Conservation (phyloP, 2,113 vertebrate species). For the Coregonus clupeaformis region DNA sequence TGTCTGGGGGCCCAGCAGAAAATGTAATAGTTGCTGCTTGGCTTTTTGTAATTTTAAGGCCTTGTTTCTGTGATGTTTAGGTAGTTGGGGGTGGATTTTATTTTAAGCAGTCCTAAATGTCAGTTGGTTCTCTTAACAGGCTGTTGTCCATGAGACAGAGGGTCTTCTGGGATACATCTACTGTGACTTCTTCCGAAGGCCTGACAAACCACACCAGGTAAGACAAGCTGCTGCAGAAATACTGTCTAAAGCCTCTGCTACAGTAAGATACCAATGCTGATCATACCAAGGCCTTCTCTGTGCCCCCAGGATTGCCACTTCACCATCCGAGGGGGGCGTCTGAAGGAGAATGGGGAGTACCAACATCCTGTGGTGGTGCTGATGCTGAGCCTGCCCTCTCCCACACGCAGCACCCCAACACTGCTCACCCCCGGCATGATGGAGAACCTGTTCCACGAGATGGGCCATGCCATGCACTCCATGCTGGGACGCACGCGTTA, state of each 20-base stretch:
- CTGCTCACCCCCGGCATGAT: conserved; percentile 85
- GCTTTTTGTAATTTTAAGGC: no score
- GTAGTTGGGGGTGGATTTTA: not conserved
- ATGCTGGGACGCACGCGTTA: conserved; percentile 87
- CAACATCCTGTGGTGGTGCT: conserved; percentile 87
- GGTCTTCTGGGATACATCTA: conserved; percentile 88
- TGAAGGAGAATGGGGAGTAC: conserved; percentile 78
- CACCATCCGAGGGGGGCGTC: conserved; percentile 83
- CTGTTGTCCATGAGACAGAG: conserved; percentile 86
- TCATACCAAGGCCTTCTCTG: not conserved
- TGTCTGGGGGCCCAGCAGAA: not conserved
- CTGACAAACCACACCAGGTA: conserved; percentile 87
- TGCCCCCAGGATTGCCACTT: conserved; percentile 84
- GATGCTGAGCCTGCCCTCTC: conserved; percentile 81
- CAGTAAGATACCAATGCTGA: not conserved
- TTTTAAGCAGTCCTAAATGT: not conserved
- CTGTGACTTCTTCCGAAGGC: conserved; percentile 86
- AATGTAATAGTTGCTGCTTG: not conserved
- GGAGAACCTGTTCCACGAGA: conserved; percentile 92
- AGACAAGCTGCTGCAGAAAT: not conserved
- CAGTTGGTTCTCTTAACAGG: conserved; percentile 59
- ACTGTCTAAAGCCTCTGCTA: not conserved
- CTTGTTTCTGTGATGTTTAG: no score
- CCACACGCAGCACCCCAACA: conserved; percentile 65
- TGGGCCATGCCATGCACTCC: conserved; percentile 91